These are phyloP conservation scores for Tenthredo distinguenda DNA, from an alignment of 2,888 invertebrate species.

Conservation along the genomic window DNA sequence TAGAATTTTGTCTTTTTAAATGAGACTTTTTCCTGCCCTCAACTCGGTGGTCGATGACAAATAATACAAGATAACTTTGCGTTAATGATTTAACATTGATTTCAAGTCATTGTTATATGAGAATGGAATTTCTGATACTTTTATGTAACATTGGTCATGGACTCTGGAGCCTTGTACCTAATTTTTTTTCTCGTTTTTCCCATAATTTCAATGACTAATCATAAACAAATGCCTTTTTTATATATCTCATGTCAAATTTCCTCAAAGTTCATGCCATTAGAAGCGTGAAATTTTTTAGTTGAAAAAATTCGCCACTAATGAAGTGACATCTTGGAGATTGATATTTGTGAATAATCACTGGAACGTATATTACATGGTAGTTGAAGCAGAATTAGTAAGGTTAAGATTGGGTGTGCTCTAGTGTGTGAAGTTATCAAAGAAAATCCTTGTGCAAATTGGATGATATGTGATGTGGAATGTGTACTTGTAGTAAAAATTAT, in stretches of 20 bases:
- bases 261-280: background rate
- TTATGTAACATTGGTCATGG: background rate
- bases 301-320: background rate
- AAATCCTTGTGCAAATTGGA: constrained; percentile 18
- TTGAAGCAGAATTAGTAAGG: constrained; percentile 37
- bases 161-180: background rate
- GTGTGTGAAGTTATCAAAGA: constrained; percentile 24
- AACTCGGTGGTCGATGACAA: background rate
- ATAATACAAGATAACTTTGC: background rate
- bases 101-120: background rate
- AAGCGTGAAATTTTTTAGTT: background rate
- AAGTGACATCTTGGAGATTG: constrained; percentile 24
- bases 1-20: background rate
- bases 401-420: constrained; percentile 52
- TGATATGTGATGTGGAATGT: background rate
- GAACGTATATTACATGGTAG: constrained; percentile 21
- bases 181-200: background rate
- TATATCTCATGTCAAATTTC: background rate
- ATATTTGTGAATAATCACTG: constrained; percentile 45
- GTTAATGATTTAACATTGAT: background rate
- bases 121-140: background rate
- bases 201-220: background rate
- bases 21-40: background rate
- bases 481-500: background rate
- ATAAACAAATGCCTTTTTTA: background rate